Base-by-base conservation (phyloP, 2,888 invertebrate species). In the Biston betularia region DNA sequence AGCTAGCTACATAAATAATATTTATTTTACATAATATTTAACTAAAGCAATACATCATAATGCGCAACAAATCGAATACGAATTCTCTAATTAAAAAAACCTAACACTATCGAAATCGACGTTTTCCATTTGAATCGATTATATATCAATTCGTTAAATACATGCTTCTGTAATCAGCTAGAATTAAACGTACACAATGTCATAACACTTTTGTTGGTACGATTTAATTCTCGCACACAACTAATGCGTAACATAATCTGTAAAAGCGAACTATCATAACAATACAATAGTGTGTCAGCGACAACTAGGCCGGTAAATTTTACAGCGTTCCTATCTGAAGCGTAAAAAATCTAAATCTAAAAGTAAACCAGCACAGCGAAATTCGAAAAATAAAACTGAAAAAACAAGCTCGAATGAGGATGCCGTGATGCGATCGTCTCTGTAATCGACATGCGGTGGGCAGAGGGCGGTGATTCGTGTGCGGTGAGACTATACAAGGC, bases 391-490 rank as follows among this genome's bases (percentile, higher is more conserved):
- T 49, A 58, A 80, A 84, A 83, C 75, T 73, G 74, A 83, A 85
- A n/a, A 75, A 89, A 85, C 84, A 91, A 90, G 90, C 90, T 85
- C 80, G 78, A 79, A 89, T 89, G 89, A 84, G 73, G 75, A 84
- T 88, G 88, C 86, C 80, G 85, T 85, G 66, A 58, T 50, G 58
- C 55, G 46, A 7, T 33, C 14, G 57, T 54, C 38, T 53, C 24
- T 45, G 38, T 15, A 66, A 69, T 57, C 60, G 74, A 70, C 84
- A 86, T 85, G 86, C 85, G 78, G 54, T 54, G 24, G 48, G 48
- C 46, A 48, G 15, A 45, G 55, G 11, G 38, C 57, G 45, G 44
- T 55, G 80, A 71, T 38, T 38, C 73, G 76, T 67, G 71, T 71
- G 69, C 69, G 74, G 82, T 81, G 81, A 78, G 75, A 79, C 80